Evolutionary conservation across 2,797 vertebrate genomes (phyloP).

Genomic region (Amblyopsis hoosieri): DNA sequence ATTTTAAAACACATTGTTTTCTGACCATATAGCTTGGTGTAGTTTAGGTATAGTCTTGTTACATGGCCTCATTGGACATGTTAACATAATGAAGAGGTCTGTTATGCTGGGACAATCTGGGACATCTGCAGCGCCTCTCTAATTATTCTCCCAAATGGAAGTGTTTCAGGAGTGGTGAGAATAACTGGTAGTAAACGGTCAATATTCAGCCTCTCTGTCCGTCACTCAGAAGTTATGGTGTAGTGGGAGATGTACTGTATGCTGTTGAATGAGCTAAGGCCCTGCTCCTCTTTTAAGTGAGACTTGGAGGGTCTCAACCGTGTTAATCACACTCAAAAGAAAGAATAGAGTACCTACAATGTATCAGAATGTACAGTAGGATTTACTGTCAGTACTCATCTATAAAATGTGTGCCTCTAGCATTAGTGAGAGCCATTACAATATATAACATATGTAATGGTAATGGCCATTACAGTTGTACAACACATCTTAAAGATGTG

Average conservation of each 20-base stretch:
- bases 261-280: slow-evolving; percentile 44
- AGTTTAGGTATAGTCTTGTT: background rate
- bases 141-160: too few relatives aligned
- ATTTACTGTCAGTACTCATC: slow-evolving; percentile 34
- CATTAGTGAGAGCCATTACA: slow-evolving; percentile 6
- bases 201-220: slow-evolving; percentile 44
- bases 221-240: slow-evolving; percentile 45
- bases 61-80: background rate
- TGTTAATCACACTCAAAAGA: slow-evolving; percentile 54
- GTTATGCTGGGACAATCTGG: background rate
- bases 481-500: too few relatives aligned
- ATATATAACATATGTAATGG: too few relatives aligned
- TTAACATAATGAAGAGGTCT: background rate
- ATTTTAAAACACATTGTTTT: background rate
- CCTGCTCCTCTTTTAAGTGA: slow-evolving; percentile 43
- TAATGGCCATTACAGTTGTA: background rate
- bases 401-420: slow-evolving; percentile 13
- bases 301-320: slow-evolving; percentile 51
- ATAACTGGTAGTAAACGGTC: slow-evolving; percentile 28
- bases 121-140: slow-evolving; percentile 13
- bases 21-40: background rate
- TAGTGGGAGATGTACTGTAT: slow-evolving; percentile 50
- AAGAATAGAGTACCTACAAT: slow-evolving; percentile 28
- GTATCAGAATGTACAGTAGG: slow-evolving; percentile 17
- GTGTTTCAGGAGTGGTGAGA: slow-evolving; percentile 25